Conservation (phyloP, 2,113 vertebrate species). For the Lophotis ruficrista region DNA sequence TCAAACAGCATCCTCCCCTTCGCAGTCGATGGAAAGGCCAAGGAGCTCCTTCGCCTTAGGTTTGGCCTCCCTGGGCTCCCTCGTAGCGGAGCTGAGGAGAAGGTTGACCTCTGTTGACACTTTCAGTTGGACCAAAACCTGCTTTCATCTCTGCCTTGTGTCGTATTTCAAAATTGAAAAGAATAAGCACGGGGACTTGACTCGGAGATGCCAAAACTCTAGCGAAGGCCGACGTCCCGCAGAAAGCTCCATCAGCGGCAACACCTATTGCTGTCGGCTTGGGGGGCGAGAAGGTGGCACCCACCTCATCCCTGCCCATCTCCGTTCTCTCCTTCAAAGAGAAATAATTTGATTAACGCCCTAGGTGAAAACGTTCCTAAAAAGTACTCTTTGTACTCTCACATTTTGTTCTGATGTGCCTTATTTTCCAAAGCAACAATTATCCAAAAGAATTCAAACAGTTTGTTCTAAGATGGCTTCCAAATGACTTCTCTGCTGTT, state of each 20-base stretch:
- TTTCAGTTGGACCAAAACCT: background rate
- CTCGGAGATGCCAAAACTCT: background rate
- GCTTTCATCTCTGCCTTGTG: background rate
- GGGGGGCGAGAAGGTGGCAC: background rate
- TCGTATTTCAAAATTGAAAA: background rate
- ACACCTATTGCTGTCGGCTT: background rate
- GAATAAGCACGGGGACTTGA: background rate
- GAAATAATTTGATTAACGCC: too few species aligned
- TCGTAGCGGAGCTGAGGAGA: background rate
- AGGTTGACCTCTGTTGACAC: background rate
- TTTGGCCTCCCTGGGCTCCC: background rate
- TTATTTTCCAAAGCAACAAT: background rate
- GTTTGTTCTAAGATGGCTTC: background rate
- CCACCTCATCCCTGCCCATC: background rate
- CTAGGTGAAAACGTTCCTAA: background rate
- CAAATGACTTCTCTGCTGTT: background rate
- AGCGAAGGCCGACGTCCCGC: background rate
- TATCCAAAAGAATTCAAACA: background rate
- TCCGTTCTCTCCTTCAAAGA: background rate
- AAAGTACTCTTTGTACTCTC: background rate
- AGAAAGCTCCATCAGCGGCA: background rate
- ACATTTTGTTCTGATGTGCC: background rate
- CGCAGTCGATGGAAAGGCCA: background rate
- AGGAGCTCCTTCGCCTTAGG: background rate
- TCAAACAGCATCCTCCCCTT: background rate